Evolutionary conservation across 1,140 invertebrate genomes (phyloP), one percentile per base, ranked within the genome.

Genomic region (Drosophila fuyamai): DNA sequence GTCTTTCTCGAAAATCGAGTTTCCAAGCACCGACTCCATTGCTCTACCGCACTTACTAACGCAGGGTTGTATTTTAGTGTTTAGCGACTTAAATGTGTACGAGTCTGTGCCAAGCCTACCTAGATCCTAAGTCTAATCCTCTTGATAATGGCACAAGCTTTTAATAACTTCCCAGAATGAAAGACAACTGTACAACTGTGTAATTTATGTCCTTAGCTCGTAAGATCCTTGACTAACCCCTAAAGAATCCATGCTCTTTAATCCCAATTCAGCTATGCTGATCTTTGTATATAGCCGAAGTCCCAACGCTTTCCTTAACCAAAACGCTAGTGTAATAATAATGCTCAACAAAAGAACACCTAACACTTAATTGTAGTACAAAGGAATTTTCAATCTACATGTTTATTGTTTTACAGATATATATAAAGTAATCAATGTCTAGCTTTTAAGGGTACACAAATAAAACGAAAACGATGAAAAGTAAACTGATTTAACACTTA

Each of bases 321-420:
- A 67, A 82, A 83, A 88, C 67, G 66, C 83, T 86, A 85, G 79
- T 57, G 44, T 86, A 66, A 68, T 63, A 67, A 63, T 65, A 68
- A 85, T 73, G 62, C 81, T 77, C 62, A 77, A 29, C 29, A 61
- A 60, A 43, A n/a, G 9, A 55, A 88, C 74, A 70, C 61, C 32
- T 88, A 83, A 86, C 83, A 53, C 51, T 48, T 57, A 71, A 70
- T 50, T 79, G 83, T 86, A 86, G 83, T 86, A 86, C 83, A 86
- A 86, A 86, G 79, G 51, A 63, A 70, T 74, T 74, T 83, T 76
- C 66, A 48, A 76, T 72, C 71, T 74, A 27, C 67, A 67, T 76
- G 72, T 77, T 77, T 77, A 77, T 51, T 68, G 63, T 77, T 76
- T 76, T 71, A 71, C 66, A 53, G 43, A 56, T 47, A 57, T 48